Evolutionary conservation across 2,888 invertebrate genomes (phyloP).

Genomic region (Drosophila kanekoi): DNA sequence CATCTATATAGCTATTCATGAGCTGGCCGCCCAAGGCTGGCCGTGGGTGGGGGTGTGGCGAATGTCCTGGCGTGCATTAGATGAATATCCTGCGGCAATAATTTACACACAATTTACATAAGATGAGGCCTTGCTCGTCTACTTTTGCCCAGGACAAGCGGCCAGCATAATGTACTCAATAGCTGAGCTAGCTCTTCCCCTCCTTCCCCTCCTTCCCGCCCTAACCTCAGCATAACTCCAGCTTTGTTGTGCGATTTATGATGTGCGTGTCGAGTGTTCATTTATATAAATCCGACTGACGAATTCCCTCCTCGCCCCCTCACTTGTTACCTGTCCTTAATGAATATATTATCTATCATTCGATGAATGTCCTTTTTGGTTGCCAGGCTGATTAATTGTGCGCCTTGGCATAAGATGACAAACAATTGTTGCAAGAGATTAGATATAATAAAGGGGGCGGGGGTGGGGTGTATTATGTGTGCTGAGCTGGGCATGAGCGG

Average conservation of each 20-base stretch:
- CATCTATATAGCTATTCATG: conserved; percentile 31
- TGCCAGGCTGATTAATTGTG: conserved; percentile 67
- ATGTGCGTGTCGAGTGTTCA: conserved; percentile 79
- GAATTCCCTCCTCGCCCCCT: conserved; percentile 23
- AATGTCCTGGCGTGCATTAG: conserved; percentile 49
- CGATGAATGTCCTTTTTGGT: conserved; percentile 54
- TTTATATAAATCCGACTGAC: conserved; percentile 79
- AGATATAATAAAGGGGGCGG: conserved; percentile 18
- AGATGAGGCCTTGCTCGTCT: conserved; percentile 37
- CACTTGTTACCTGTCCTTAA: conserved; percentile 33
- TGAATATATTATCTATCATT: conserved; percentile 70
- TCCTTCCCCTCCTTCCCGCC: neutral
- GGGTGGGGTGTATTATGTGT: conserved; percentile 28
- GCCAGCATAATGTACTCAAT: conserved; percentile 51
- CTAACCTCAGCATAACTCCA: rapidly evolving
- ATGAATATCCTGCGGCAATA: conserved; percentile 68
- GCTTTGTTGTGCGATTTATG: conserved; percentile 71
- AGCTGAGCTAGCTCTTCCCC: neutral
- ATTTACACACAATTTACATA: conserved; percentile 72
- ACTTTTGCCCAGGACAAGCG: conserved; percentile 29
- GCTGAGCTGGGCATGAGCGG: conserved; percentile 6
- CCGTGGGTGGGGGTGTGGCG: neutral
- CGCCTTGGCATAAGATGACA: conserved; percentile 58
- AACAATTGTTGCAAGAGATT: conserved; percentile 67
- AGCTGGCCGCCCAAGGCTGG: neutral